Conservation (phyloP, 2,113 vertebrate genomes). For the Protobothrops flavoviridis region DNA sequence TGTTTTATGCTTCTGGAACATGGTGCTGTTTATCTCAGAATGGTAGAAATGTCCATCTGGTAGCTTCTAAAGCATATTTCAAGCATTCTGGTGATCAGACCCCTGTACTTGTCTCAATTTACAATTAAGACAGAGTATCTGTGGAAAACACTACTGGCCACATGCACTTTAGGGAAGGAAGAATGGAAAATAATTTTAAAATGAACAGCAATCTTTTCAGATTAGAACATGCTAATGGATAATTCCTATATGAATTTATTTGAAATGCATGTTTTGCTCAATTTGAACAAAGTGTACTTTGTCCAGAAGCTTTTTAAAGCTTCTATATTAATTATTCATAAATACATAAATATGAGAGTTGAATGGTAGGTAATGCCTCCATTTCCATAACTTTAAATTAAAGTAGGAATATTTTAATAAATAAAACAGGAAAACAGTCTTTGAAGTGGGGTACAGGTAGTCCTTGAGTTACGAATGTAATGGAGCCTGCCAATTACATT, state of each 20-base stretch:
- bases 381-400: background rate
- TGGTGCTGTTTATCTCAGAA: slow-evolving; percentile 18
- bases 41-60: slow-evolving; percentile 25
- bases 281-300: background rate
- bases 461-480: too few relatives aligned
- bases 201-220: background rate
- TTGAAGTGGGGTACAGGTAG: background rate
- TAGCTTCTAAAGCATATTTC: slow-evolving; percentile 29
- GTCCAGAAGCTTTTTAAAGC: background rate
- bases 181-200: background rate
- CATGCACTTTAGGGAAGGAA: background rate
- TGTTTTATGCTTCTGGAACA: slow-evolving; percentile 50
- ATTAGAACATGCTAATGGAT: background rate
- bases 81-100: slow-evolving; percentile 20
- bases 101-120: background rate
- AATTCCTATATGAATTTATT: slow-evolving; percentile 13
- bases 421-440: background rate
- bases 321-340: background rate
- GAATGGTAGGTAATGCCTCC: background rate
- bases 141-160: background rate
- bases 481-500: too few relatives aligned
- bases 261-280: slow-evolving; percentile 4
- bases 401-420: background rate
- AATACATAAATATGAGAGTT: background rate
- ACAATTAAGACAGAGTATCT: slow-evolving; percentile 31